Percentiles rank a stretch among this genome's conserved stretches.
Conservation (phyloP, 2,113 vertebrate genomes). For the Bathybates hornii region DNA sequence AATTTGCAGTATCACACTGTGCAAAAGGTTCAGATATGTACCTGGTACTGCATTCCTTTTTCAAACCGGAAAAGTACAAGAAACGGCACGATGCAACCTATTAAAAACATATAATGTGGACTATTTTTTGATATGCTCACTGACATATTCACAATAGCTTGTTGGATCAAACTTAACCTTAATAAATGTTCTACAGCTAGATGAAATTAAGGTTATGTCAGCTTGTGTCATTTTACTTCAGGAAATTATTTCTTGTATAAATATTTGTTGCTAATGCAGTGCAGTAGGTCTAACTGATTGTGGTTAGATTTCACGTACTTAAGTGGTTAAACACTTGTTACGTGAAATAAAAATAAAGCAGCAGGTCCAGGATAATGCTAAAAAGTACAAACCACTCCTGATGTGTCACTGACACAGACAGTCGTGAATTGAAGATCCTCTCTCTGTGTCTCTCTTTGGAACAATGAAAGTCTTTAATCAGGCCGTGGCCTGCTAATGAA, state of each 20-base stretch:
- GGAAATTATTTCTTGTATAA: neutral
- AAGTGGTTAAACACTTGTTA: neutral
- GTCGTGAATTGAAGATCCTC: conserved; percentile 13
- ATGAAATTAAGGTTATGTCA: neutral
- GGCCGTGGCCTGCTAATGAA: conserved; percentile 72
- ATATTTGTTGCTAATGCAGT: neutral
- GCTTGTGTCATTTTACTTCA: neutral
- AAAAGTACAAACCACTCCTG: conserved; percentile 4
- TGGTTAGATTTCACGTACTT: neutral
- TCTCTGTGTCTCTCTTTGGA: conserved; percentile 11
- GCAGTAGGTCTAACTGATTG: neutral
- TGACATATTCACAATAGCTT: neutral
- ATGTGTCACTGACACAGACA: conserved; percentile 11
- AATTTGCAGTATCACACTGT: neutral
- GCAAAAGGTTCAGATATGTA: neutral
- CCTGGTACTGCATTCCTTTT: neutral
- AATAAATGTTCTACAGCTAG: neutral
- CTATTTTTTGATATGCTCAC: neutral
- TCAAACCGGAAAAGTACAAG: neutral
- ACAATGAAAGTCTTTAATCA: conserved; percentile 73
- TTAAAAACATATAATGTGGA: conserved; percentile 7
- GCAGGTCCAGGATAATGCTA: neutral
- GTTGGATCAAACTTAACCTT: neutral
- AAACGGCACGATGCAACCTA: neutral
- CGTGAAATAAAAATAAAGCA: neutral